Percentiles rank a stretch among this genome's conserved stretches.
Conservation (phyloP, 2,113 vertebrate genomes). For the Urocitellus parryii region DNA sequence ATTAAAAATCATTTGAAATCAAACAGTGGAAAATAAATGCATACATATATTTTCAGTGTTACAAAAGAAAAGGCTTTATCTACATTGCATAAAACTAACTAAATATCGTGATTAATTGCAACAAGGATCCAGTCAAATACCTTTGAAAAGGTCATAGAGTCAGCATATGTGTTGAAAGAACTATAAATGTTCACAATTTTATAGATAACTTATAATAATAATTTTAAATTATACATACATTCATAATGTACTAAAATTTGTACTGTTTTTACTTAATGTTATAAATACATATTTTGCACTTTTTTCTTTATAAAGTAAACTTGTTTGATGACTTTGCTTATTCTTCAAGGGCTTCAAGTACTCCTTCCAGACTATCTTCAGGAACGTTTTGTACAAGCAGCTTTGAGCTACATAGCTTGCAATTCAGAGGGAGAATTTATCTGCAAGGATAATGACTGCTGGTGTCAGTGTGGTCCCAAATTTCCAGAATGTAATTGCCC, state of each 20-base stretch:
- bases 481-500: constrained; percentile 99
- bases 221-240: not conserved
- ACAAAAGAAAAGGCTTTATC: not conserved
- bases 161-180: not conserved
- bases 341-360: constrained; percentile 93
- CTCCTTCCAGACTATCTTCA: constrained; percentile 97
- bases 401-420: constrained; percentile 97
- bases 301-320: not conserved
- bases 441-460: constrained; percentile 97
- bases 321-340: constrained; percentile 5
- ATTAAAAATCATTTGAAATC: not conserved
- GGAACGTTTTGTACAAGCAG: constrained; percentile 95
- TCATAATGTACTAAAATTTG: not conserved
- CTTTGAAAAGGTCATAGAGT: not conserved
- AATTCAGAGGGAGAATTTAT: constrained; percentile 97
- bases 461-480: constrained; percentile 94
- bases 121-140: not conserved
- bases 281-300: not conserved
- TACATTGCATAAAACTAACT: not conserved
- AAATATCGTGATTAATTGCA: not conserved
- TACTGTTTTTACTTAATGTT: not conserved
- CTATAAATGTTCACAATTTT: not conserved
- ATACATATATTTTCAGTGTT: not conserved
- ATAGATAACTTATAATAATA: not conserved
- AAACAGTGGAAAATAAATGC: not conserved